Percentiles rank a stretch among this genome's conserved stretches.
Conservation (phyloP, 2,113 vertebrate genomes). For the Tautogolabrus adspersus region DNA sequence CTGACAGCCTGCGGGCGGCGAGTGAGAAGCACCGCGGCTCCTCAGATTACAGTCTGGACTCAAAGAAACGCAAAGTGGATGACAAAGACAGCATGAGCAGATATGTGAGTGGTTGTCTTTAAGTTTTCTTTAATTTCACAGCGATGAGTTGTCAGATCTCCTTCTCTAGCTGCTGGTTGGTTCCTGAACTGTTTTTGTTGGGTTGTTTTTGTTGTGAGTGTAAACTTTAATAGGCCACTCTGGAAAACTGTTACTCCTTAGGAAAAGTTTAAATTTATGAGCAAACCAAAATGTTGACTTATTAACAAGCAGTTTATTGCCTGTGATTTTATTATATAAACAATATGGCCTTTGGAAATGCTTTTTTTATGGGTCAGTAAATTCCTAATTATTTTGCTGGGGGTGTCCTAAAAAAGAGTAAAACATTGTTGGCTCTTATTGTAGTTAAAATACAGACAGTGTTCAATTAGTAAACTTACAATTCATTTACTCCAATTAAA, state of each 20-base stretch:
- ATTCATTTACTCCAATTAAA: not conserved
- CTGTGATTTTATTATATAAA: not conserved
- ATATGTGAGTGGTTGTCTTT: slow-evolving; percentile 86
- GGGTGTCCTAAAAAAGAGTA: not conserved
- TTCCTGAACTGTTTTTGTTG: too few species aligned
- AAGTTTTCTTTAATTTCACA: not conserved
- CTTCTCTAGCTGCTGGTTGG: too few species aligned
- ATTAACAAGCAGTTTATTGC: not conserved
- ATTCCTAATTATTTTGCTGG: not conserved
- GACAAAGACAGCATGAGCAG: slow-evolving; percentile 96
- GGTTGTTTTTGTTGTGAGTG: too few species aligned
- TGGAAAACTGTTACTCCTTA: not conserved
- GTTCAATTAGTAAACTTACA: not conserved
- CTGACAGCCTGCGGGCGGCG: slow-evolving; percentile 90
- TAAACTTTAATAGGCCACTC: too few species aligned
- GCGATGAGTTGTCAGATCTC: too few species aligned
- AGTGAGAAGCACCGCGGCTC: slow-evolving; percentile 95
- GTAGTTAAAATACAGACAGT: not conserved
- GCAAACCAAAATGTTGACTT: not conserved
- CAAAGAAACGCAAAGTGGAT: slow-evolving; percentile 95
- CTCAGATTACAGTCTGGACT: slow-evolving; percentile 90
- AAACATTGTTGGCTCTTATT: not conserved
- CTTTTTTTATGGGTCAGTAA: not conserved
- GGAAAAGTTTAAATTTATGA: not conserved
- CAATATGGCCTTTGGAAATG: not conserved